Base-by-base conservation (phyloP, 1,140 invertebrate species). In the Oscheius sp. region DNA sequence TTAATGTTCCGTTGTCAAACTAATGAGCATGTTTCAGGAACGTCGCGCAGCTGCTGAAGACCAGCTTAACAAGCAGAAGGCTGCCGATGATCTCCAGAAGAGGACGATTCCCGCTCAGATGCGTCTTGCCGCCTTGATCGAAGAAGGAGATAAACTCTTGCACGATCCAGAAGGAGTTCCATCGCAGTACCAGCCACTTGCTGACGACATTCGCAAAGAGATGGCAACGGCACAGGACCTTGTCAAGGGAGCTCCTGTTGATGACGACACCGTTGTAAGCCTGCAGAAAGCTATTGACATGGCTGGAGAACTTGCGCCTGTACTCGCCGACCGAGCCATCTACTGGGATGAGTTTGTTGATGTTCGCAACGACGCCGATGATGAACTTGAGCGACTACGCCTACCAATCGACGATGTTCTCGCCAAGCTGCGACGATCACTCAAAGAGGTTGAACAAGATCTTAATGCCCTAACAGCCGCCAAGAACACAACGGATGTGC, bases 111-210 rank as follows among this genome's bases (percentile, higher is more conserved):
- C 32, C n/a, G 55, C 36, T 32, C 49, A 79, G n/a, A 38, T 34
- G 28, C 52, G 52, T n/a, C 75, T 79, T 29, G 77, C 55, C 13
- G 29, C 66, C 26, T 66, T 77, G 26, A 64, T 81, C 49, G 70
- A 32, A 23, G 62, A 80, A 20, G 78, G 77, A 46, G 59, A 69
- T n/a, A 38, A 67, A n/a, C 69, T 70, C 3, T 64, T 82, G 32
- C 29, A 55, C 31, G 80, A 79, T 45, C 45, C 78, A 32, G 67
- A 78, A 75, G 75, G 77, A 7, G 66, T 78, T 52, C 78, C 79
- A 4, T 67, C 68, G 46, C 35, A 34, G 35, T 79, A 80, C 52
- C 55, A 75, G 23, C 45, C 64, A 52, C 52, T 59, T 15, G 59
- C 32, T 36, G 36, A 59, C 29, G 38, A 74, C n/a, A 15, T 74